Conservation (phyloP, 2,113 vertebrate species). For the Bubalus kerabau region DNA sequence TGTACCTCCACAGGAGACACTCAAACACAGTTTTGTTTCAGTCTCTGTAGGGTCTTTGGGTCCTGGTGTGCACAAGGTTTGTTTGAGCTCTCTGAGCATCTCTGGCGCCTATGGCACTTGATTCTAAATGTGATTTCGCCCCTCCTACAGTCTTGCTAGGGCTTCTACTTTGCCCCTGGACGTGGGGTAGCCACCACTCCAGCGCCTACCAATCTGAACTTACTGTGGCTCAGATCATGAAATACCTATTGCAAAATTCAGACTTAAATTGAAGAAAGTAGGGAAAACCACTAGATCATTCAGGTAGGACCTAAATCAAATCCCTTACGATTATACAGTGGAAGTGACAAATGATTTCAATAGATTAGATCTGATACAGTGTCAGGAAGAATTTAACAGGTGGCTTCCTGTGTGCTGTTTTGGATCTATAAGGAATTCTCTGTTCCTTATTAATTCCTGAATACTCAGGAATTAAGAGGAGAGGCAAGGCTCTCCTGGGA, state of each 20-base stretch:
- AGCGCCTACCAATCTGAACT: not conserved
- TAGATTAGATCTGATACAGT: not conserved
- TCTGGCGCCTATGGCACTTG: not conserved
- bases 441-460: too few relatives aligned
- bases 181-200: rapidly evolving
- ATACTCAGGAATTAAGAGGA: too few relatives aligned
- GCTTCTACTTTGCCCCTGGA: not conserved
- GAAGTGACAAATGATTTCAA: not conserved
- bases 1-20: not conserved
- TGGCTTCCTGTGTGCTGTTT: too few relatives aligned
- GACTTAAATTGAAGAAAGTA: not conserved
- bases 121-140: not conserved
- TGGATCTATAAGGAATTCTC: too few relatives aligned
- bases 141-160: not conserved
- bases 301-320: not conserved
- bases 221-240: not conserved
- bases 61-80: not conserved
- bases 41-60: not conserved
- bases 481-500: too few relatives aligned
- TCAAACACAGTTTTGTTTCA: not conserved
- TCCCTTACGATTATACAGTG: not conserved
- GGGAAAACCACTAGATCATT: not conserved
- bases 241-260: not conserved
- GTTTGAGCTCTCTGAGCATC: not conserved
- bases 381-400: too few relatives aligned